Evolutionary conservation across 2,113 vertebrate genomes (phyloP).

Genomic region (Oenanthe oenanthe): DNA sequence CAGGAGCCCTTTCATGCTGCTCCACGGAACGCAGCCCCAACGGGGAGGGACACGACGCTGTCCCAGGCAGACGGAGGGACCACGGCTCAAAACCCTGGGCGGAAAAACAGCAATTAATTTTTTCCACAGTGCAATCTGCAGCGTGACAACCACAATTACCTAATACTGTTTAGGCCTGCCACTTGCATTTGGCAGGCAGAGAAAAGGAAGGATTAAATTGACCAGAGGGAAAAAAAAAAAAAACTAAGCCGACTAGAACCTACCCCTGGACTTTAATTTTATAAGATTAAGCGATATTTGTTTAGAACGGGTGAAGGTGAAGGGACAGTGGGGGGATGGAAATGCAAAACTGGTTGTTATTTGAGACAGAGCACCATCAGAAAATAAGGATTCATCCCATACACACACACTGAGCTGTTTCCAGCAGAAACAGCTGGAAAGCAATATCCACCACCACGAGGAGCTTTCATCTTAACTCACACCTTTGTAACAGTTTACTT

Average conservation of each 20-base stretch:
- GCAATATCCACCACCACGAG: background rate
- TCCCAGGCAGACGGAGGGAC: slow-evolving; percentile 44
- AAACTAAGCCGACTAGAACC: background rate
- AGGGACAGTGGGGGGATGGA: background rate
- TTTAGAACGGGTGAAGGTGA: background rate
- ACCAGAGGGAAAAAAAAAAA: background rate
- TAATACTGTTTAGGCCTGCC: slow-evolving; percentile 70
- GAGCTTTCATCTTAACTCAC: slow-evolving; percentile 24
- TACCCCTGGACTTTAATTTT: background rate
- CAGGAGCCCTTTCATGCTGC: slow-evolving; percentile 69
- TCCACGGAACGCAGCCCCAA: slow-evolving; percentile 30
- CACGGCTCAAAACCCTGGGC: slow-evolving; percentile 30
- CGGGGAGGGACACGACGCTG: slow-evolving; percentile 42
- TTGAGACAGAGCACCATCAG: background rate
- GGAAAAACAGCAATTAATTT: slow-evolving; percentile 70
- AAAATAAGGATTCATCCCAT: background rate
- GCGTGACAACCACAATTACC: slow-evolving; percentile 69
- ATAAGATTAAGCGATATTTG: slow-evolving; percentile 8
- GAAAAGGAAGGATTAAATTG: slow-evolving; percentile 68
- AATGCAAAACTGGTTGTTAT: slow-evolving; percentile 43
- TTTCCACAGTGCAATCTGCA: slow-evolving; percentile 59
- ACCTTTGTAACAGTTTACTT: slow-evolving; percentile 42
- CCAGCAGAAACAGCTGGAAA: slow-evolving; percentile 28
- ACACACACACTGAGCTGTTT: background rate
- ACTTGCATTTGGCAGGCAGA: slow-evolving; percentile 43